Base-by-base conservation (phyloP, 2,888 invertebrate genomes). In the Thecocarcelia acutangulata region DNA sequence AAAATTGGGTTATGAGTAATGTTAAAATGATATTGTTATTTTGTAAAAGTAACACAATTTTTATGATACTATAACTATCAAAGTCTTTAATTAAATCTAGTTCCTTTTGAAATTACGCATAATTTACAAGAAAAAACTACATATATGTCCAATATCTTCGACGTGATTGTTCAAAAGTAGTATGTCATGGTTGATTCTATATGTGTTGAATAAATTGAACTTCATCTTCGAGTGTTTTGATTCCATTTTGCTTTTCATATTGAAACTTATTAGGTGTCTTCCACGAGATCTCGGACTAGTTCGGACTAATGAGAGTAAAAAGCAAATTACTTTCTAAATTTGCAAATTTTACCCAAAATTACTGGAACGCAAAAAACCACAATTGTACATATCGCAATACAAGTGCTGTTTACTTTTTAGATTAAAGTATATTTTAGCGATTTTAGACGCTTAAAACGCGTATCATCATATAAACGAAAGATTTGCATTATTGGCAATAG, bases 71-170 rank as follows among this genome's bases (percentile, higher is more conserved):
- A 63, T 68, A 83, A 46, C 78, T 84, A 13, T 80, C 74, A 40
- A 79, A 72, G 64, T 83, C 80, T 33, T 61, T 46, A 12, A 83
- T 77, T 24, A 81, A 11, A 40, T 82, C 59, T 8, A 78, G 61
- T 48, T 83, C 77, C 40, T 42, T 52, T 44, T 74, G 48, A 78
- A 17, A 83, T 77, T 11, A 84, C 74, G n/a, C 66, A 76, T 46
- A 83, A 44, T 72, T 83, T 83, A 37, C 80, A 66, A n/a, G 82
- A 77, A 48, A 84, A 84, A 15, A 83, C 42, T 24, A 82, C 66
- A 61, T 82, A 82, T 70, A 61, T 82, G 81, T 48, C 58, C 79
- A 28, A 72, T 72, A 19, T 81, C 80, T 46, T 44, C 44, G 24
- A 61, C 24, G 44, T 84, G 73, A 56, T 77, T 77, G 50, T 59